Percentiles rank a stretch among this genome's conserved stretches.
Evolutionary conservation across 2,888 invertebrate genomes (phyloP).

Genomic region (Yponomeuta sedellus): DNA sequence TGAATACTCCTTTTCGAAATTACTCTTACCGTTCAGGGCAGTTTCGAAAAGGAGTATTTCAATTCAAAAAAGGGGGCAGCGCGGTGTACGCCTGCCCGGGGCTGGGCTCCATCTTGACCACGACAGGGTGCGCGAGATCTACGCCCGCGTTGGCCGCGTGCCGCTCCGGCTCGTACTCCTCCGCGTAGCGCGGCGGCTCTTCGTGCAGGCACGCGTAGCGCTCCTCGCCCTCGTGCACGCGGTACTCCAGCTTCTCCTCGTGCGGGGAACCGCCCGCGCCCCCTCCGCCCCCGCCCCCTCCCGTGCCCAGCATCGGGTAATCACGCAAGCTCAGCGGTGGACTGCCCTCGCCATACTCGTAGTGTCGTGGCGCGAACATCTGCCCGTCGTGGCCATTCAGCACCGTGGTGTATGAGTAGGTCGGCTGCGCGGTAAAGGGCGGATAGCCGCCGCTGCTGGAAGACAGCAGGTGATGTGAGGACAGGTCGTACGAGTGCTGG

Average conservation of each 20-base stretch:
- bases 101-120: slow-evolving; percentile 77
- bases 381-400: slow-evolving; percentile 85
- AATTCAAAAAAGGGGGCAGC: slow-evolving; percentile 87
- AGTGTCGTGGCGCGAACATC: slow-evolving; percentile 81
- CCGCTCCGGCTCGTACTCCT: slow-evolving; percentile 74
- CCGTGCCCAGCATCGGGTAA: slow-evolving; percentile 80
- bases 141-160: slow-evolving; percentile 32
- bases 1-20: slow-evolving; percentile 74
- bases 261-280: slow-evolving; percentile 80
- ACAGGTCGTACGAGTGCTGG: slow-evolving; percentile 85
- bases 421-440: slow-evolving; percentile 77
- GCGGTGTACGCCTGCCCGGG: slow-evolving; percentile 80
- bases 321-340: slow-evolving; percentile 79
- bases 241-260: slow-evolving; percentile 68
- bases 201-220: slow-evolving; percentile 68
- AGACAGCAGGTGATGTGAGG: slow-evolving; percentile 85
- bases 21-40: slow-evolving; percentile 50
- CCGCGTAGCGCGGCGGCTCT: slow-evolving; percentile 74
- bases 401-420: slow-evolving; percentile 81
- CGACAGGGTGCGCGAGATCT: slow-evolving; percentile 62
- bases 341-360: slow-evolving; percentile 78
- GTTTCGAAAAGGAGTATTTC: slow-evolving; percentile 78
- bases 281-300: slow-evolving; percentile 58
- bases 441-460: slow-evolving; percentile 81
- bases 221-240: slow-evolving; percentile 62